Base-by-base conservation (phyloP, 2,888 invertebrate species). In the Seira musarum region DNA sequence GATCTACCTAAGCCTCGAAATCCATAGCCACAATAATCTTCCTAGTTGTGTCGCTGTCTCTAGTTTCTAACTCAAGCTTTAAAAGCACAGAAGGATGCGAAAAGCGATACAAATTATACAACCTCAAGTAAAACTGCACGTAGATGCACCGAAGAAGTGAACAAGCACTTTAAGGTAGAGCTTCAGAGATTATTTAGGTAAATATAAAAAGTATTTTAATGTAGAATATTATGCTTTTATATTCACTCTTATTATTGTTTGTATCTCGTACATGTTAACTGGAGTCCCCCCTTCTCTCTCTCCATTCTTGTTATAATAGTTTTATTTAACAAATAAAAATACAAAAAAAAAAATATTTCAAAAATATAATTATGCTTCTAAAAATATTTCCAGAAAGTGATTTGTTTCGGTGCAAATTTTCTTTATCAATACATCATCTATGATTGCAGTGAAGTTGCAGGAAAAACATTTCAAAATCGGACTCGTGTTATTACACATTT, bases 211-310 rank as follows among this genome's bases (percentile, higher is more conserved):
- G 13, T 60, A 57, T 53, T 53, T 53, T 69, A 30, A 25, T 63
- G 22, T 63, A 46, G 40, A 10, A 57, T 17, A 35, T 24, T 17
- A 35, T 24, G 73, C 17, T 73, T 35, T 73, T 17, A 13, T 73
- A 46, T 19, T 17, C 49, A 6, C 22, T 19, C 25, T 64, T 25
- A 22, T 25, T 65, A 64, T 66, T 46, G 25, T n/a, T 64, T 73
- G 53, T 78, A 72, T 78, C 78, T 78, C 66, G 21, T 30, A 66
- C 78, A 71, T 49, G 66, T 17, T 78, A 66, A 65, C 17, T 65
- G 66, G 71, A 78, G 71, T 71, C 49, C 78, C 78, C 78, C 78
- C 71, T 71, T 78, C 71, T 65, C 66, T 67, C 71, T 66, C 78
- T 71, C 78, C 78, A 71, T 78, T 67, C 78, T 78, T 46, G 30